A percentile compares a stretch with the other conserved stretches of the same genome.
These are phyloP conservation scores for Muntiacus reevesi DNA, from an alignment of 2,113 vertebrate species.

Conservation along the genomic window DNA sequence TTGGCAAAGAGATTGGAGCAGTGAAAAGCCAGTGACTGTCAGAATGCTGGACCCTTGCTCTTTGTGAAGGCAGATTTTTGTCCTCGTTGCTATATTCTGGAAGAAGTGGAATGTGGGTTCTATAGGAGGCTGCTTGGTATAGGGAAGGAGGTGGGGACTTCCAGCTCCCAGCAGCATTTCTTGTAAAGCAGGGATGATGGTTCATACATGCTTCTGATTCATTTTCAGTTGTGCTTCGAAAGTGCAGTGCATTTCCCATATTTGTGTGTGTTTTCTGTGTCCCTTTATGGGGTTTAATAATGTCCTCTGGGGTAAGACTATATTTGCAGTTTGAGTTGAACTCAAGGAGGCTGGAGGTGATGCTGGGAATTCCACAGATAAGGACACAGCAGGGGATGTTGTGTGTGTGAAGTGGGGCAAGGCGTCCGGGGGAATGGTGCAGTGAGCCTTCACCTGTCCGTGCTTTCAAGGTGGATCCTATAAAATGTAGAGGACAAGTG, in stretches of 20 bases:
- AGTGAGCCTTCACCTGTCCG: rapidly evolving
- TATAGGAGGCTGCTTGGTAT: not conserved
- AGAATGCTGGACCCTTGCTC: not conserved
- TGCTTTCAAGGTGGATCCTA: rapidly evolving
- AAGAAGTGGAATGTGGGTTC: not conserved
- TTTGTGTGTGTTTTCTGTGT: not conserved
- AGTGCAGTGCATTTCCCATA: not conserved
- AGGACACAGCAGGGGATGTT: not conserved
- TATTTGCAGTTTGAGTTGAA: not conserved
- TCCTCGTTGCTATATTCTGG: not conserved
- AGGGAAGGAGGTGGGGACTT: not conserved
- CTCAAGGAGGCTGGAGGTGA: not conserved
- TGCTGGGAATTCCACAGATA: not conserved
- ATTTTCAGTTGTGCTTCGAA: not conserved
- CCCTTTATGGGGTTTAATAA: not conserved
- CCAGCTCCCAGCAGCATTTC: rapidly evolving
- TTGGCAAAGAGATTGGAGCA: too few relatives aligned
- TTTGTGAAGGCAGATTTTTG: not conserved
- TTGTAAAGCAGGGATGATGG: rapidly evolving
- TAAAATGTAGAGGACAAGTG: not conserved
- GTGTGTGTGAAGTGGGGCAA: rapidly evolving
- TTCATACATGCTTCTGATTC: rapidly evolving
- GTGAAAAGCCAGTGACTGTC: rapidly evolving
- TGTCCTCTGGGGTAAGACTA: rapidly evolving
- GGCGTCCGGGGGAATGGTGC: rapidly evolving